Evolutionary conservation across 2,113 vertebrate species (phyloP).

Genomic region (Plecotus auritus): DNA sequence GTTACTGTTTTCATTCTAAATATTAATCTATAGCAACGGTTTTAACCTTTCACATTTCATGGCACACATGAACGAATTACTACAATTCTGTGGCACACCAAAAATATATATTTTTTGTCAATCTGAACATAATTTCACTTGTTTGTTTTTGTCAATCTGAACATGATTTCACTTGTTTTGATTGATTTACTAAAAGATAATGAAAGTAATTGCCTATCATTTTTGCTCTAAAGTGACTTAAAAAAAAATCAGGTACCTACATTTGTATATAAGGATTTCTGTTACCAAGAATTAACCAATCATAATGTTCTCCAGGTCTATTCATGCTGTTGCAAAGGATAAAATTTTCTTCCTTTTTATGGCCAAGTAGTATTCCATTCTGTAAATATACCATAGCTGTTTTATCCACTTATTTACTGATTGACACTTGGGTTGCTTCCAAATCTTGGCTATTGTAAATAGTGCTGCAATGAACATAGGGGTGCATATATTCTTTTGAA

Average conservation of each 20-base stretch:
- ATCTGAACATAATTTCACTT: too few species aligned
- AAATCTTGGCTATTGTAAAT: background rate
- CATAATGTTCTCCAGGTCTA: background rate
- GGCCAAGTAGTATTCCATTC: background rate
- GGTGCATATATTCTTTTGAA: background rate
- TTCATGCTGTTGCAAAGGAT: background rate
- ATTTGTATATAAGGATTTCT: background rate
- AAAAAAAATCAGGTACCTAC: background rate
- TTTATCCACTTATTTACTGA: background rate
- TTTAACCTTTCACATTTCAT: background rate
- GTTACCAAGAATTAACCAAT: background rate
- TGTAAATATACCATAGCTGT: background rate
- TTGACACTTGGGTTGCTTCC: background rate
- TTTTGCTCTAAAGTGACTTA: background rate
- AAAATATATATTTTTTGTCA: background rate
- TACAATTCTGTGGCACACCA: background rate
- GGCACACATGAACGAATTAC: background rate
- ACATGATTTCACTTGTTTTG: background rate
- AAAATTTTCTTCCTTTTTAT: background rate
- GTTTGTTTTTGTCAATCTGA: background rate
- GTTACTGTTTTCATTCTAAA: conserved; percentile 5
- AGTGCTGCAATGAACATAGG: background rate
- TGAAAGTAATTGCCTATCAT: background rate
- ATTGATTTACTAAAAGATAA: background rate
- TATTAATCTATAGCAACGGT: background rate